Conservation (phyloP, 2,797 vertebrate genomes). For the Typhlichthys eigenmanni region DNA sequence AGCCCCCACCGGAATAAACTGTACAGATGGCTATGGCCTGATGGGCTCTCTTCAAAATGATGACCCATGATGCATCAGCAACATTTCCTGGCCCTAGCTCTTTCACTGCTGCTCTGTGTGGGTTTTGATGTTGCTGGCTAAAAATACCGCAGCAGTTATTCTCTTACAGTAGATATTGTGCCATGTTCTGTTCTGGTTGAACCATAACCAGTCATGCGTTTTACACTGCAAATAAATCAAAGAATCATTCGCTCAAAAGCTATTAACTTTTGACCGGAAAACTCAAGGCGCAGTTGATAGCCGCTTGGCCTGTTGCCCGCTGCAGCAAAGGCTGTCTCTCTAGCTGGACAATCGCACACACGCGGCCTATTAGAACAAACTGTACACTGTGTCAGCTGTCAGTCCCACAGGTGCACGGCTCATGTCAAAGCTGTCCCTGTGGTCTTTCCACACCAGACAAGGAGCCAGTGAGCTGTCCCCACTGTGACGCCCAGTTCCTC, state of each 20-base stretch:
- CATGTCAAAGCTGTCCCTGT: constrained; percentile 11
- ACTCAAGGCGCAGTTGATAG: background rate
- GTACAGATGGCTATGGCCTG: constrained; percentile 62
- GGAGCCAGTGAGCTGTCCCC: constrained; percentile 78
- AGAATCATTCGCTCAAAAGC: background rate
- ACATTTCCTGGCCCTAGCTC: constrained; percentile 35
- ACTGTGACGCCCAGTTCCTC: constrained; percentile 85
- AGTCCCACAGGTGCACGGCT: background rate
- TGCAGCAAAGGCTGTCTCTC: too few relatives aligned
- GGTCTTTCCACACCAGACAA: constrained; percentile 66
- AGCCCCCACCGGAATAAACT: constrained; percentile 29
- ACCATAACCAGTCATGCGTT: background rate
- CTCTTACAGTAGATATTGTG: too few relatives aligned
- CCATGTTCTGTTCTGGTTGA: background rate
- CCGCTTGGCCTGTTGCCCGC: too few relatives aligned
- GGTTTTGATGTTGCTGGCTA: constrained; percentile 30
- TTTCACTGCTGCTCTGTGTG: constrained; percentile 31
- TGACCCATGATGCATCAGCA: constrained; percentile 48
- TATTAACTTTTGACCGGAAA: background rate
- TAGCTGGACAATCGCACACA: too few relatives aligned
- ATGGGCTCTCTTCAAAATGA: constrained; percentile 42
- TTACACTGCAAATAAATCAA: background rate
- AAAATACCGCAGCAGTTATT: background rate
- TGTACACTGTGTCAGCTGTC: too few relatives aligned
- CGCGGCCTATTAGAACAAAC: too few relatives aligned